Percentiles rank a stretch among this genome's conserved stretches.
Evolutionary conservation across 2,113 vertebrate species (phyloP).

Genomic region (Peromyscus californicus): DNA sequence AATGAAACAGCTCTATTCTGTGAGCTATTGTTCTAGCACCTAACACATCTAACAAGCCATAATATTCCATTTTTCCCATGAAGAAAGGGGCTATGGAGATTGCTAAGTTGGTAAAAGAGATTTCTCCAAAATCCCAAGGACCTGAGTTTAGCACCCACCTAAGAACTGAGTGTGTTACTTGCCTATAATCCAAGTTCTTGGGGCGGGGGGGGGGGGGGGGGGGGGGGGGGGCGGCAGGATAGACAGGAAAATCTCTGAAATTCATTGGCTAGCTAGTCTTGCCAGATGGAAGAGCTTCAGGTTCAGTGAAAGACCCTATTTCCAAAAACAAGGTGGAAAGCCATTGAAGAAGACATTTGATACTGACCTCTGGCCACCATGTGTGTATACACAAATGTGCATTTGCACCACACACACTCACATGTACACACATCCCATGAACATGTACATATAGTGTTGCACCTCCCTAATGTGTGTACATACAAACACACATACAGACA

Average conservation of each 20-base stretch:
- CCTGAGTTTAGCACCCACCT: neutral
- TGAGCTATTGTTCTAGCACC: neutral
- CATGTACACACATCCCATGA: neutral
- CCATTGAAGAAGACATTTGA: neutral
- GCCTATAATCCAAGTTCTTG: neutral
- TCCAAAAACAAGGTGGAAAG: neutral
- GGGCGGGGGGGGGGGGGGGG: too few relatives aligned
- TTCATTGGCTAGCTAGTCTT: neutral
- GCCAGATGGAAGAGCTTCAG: too few relatives aligned
- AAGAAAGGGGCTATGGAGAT: neutral
- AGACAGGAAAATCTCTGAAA: neutral
- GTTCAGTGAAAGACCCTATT: neutral
- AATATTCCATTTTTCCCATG: neutral
- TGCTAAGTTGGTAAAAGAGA: neutral
- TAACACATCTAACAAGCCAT: neutral
- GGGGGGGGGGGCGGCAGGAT: neutral
- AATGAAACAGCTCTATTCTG: neutral
- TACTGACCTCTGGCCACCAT: neutral
- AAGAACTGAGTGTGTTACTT: neutral
- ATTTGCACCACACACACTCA: neutral
- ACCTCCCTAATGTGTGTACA: neutral
- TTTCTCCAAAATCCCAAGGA: neutral
- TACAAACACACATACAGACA: neutral
- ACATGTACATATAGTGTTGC: neutral
- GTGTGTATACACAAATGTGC: neutral